Conservation (phyloP, 2,797 vertebrate genomes). For the Poecilia velifera region DNA sequence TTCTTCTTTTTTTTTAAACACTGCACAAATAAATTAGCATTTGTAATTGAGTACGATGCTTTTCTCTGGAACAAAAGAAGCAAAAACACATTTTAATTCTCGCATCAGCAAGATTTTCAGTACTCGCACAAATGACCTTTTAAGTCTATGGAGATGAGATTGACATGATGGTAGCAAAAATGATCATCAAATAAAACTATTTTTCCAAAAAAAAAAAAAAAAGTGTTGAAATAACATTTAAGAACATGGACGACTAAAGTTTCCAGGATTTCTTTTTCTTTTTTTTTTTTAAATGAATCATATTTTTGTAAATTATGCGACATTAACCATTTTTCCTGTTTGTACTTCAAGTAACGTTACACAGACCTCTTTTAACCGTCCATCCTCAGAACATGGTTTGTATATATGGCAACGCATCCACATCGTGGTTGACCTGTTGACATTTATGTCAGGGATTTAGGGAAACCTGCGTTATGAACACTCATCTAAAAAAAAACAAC, state of each 20-base stretch:
- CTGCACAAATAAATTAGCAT: conserved; percentile 12
- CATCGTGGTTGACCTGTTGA: conserved; percentile 33
- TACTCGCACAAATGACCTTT: conserved; percentile 7
- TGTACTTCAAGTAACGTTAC: conserved; percentile 18
- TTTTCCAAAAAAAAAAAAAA: neutral
- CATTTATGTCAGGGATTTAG: conserved; percentile 46
- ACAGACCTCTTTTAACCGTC: conserved; percentile 62
- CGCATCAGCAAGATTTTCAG: conserved; percentile 17
- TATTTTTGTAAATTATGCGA: conserved; percentile 32
- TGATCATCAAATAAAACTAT: neutral
- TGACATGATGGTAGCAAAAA: conserved; percentile 3
- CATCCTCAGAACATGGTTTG: conserved; percentile 49
- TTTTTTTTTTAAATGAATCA: conserved; percentile 5
- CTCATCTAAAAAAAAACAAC: conserved; percentile 6
- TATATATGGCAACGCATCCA: conserved; percentile 52
- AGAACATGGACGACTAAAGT: conserved; percentile 4
- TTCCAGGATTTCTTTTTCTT: neutral
- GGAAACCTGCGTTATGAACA: conserved; percentile 9
- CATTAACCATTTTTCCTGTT: conserved; percentile 31
- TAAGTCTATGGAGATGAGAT: neutral
- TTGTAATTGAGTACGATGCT: neutral
- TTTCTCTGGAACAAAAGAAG: conserved; percentile 18
- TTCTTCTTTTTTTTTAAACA: conserved; percentile 3
- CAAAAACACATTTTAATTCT: conserved; percentile 42
- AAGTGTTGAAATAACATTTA: conserved; percentile 9